Percentiles rank a stretch among this genome's conserved stretches.
Evolutionary conservation across 2,888 invertebrate genomes (phyloP).

Genomic region (Cheilosia impressa): DNA sequence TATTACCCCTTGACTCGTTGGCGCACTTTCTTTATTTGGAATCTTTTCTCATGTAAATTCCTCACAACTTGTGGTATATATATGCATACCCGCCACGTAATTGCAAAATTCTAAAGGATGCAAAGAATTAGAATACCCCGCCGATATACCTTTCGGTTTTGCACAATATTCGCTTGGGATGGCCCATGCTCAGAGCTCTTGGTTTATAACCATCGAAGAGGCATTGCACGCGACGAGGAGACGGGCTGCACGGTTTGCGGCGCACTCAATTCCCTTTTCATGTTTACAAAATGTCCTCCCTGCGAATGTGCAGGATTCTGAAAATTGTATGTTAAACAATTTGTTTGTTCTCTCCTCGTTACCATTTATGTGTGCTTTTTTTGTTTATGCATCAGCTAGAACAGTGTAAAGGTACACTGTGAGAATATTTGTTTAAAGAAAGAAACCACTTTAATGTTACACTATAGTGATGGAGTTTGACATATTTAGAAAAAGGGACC

Average conservation of each 20-base stretch:
- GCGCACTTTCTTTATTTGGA: slow-evolving; percentile 10
- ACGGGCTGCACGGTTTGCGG: slow-evolving; percentile 16
- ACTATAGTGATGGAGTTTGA: too few species aligned
- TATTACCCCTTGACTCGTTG: neutral
- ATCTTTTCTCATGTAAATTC: slow-evolving; percentile 13
- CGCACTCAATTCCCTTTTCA: slow-evolving; percentile 54
- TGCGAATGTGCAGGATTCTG: neutral
- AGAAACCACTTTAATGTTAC: too few species aligned
- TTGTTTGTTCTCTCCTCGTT: neutral
- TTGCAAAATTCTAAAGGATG: slow-evolving; percentile 42
- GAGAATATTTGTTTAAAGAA: too few species aligned
- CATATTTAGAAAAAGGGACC: too few species aligned
- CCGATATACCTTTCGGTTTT: slow-evolving; percentile 52
- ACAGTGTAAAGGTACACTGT: too few species aligned
- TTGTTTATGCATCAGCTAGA: too few species aligned
- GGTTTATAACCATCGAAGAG: slow-evolving; percentile 1
- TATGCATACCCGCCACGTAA: slow-evolving; percentile 9
- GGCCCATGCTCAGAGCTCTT: slow-evolving; percentile 21
- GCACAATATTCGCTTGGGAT: slow-evolving; percentile 58
- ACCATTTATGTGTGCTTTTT: too few species aligned
- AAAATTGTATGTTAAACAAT: neutral
- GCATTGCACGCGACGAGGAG: slow-evolving; percentile 6
- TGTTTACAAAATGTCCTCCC: slow-evolving; percentile 51
- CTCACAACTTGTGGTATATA: slow-evolving; percentile 18
- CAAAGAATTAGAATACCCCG: slow-evolving; percentile 31